Base-by-base conservation (phyloP, 2,113 vertebrate species). In the Oreochromis niloticus region DNA sequence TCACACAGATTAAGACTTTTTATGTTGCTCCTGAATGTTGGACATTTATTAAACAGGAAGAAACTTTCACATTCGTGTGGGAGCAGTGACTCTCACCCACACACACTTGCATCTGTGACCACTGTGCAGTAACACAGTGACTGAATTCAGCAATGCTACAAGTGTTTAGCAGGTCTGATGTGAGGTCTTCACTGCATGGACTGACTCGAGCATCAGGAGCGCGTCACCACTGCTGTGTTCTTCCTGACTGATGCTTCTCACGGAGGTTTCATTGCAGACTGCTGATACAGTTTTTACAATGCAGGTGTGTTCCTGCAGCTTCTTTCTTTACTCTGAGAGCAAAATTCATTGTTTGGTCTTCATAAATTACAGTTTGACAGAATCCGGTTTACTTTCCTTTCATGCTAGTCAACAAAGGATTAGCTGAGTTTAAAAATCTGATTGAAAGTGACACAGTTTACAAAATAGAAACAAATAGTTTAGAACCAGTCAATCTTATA, bases 201-300 rank as follows among this genome's bases (percentile, higher is more conserved):
- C 39, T 6, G 12, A 43, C 39, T 46, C 13, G 5, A 46, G 68
- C 22, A 0, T 14, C 6, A 7, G 4, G 19, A 22, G 34, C 30
- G 6, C 9, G 56, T 66, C 34, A 0, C 39, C 0, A 6, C 17
- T 2, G 59, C 17, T 19, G 24, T 30, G 36, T 9, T 43, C 5
- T n/a, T 71, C 12, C 66, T 73, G n/a, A 16, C n/a, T 41, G 68
- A 30, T 11, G 71, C 16, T 75, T 3, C 71, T 30, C 43, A 75
- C 22, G 43, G 2, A 32, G 16, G 4, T 22, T 78, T 48, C 43
- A 19, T 5, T 41, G 36, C 36, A 41, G 59, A 12, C 30, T 7
- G 9, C 4, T 22, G 8, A 13, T n/a, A 30, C 24, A 3, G 14
- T 50, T 32, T 50, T 1, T 75, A 50, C 14, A 5, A 48, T 11